Evolutionary conservation across 2,113 vertebrate species (phyloP).

Genomic region (Ivindomyrus marchei): DNA sequence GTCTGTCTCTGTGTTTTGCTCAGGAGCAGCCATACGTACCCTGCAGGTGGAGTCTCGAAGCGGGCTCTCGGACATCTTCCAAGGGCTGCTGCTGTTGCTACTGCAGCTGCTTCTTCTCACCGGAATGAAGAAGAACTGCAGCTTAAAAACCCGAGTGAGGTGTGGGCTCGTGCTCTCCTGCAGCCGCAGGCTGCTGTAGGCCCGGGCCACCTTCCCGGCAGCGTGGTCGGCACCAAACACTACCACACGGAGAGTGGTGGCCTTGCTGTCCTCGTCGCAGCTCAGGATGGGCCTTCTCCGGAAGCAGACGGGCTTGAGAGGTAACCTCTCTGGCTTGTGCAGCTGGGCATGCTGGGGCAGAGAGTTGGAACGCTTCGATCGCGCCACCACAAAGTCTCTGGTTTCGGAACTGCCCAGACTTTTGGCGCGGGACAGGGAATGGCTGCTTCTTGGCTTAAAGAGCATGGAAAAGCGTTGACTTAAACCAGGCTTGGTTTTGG

Average conservation of each 20-base stretch:
- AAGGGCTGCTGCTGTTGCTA: constrained; percentile 32
- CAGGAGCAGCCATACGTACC: constrained; percentile 35
- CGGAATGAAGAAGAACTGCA: constrained; percentile 86
- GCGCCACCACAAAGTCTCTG: constrained; percentile 38
- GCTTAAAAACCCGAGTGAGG: constrained; percentile 79
- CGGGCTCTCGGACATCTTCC: constrained; percentile 24
- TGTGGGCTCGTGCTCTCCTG: constrained; percentile 72
- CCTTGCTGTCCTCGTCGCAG: constrained; percentile 71
- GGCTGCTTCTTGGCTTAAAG: constrained; percentile 71
- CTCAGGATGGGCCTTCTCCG: constrained; percentile 81
- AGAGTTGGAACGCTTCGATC: constrained; percentile 79
- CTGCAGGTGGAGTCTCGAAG: constrained; percentile 30
- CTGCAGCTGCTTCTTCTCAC: constrained; percentile 65
- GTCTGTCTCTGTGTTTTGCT: background rate
- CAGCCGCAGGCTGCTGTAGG: constrained; percentile 76
- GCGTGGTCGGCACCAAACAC: constrained; percentile 92
- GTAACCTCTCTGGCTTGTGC: constrained; percentile 28
- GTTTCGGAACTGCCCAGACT: constrained; percentile 72
- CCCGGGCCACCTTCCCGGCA: constrained; percentile 84
- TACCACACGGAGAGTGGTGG: constrained; percentile 73
- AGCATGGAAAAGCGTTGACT: constrained; percentile 73
- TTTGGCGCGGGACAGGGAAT: constrained; percentile 68
- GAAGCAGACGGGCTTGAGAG: constrained; percentile 56
- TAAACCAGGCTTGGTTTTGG: constrained; percentile 51
- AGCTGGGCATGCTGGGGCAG: constrained; percentile 72